Evolutionary conservation across 2,888 invertebrate genomes (phyloP), one percentile per base, ranked within the genome.

Genomic region (Aspidiotus rigidus): DNA sequence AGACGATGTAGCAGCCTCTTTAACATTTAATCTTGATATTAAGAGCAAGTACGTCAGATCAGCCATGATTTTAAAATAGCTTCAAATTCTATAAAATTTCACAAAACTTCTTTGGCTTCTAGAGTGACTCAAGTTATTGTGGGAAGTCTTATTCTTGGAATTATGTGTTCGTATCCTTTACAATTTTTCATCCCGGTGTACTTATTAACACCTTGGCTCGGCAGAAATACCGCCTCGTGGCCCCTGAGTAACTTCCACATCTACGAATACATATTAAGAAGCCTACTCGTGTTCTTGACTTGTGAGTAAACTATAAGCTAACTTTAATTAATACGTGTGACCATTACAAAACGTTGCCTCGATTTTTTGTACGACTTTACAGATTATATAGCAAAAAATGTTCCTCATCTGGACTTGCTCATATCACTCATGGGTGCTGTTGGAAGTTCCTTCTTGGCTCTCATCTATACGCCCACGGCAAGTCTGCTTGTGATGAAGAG

Each of bases 161-260:
- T 98, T 71, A 82, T 95, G 73, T 83, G 96, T 72, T 89, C 93
- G 0, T 98, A 95, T 79, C 89, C 94, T 0, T 83, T 98, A 17
- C 97, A 97, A 80, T 90, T 98, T 74, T 75, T 74, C 79, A 95
- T 98, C 55, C 93, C 97, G 0, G 84, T 95, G 59, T 87, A 87
- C 69, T 90, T 97, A 71, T 86, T 93, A 74, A 93, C 91, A 89
- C 93, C 95, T 0, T 78, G 80, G 44, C 78, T 90, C 41, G 59
- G 49, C 39, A 39, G 15, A 13, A 8, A 54, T 7, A 49, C 49
- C n/a, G 39, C 40, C 8, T 28, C 28, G 54, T 61, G 57, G 44
- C 53, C 82, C 49, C 80, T 83, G 72, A 81, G 81, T 8, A 75
- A 81, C 74, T 85, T 85, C 0, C 79, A 85, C 0, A 74, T 82